These are phyloP conservation scores for Polydesmus complanatus DNA, from an alignment of 2,888 invertebrate species.

Conservation along the genomic window DNA sequence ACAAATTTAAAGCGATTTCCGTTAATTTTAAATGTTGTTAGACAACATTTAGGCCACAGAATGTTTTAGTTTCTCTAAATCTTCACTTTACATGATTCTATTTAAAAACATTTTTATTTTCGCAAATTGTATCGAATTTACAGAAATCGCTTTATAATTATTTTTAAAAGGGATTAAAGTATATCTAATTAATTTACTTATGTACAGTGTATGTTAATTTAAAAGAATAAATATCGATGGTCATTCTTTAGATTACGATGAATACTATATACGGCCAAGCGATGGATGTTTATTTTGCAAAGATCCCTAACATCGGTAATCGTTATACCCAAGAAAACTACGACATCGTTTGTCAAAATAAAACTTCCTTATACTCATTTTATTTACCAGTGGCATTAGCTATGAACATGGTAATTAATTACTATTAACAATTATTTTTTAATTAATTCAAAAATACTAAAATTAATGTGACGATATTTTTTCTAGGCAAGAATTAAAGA, in stretches of 20 bases:
- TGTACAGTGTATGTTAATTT: too few relatives aligned
- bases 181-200: too few relatives aligned
- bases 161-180: too few relatives aligned
- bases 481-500: neutral
- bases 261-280: neutral
- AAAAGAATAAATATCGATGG: too few relatives aligned
- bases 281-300: neutral
- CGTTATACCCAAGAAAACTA: slow-evolving; percentile 67
- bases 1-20: neutral
- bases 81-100: too few relatives aligned
- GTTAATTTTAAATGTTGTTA: too few relatives aligned
- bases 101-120: too few relatives aligned
- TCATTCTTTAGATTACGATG: neutral
- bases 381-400: slow-evolving; percentile 79
- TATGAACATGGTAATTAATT: slow-evolving; percentile 73
- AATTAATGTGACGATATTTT: neutral
- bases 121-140: too few relatives aligned
- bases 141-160: too few relatives aligned
- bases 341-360: slow-evolving; percentile 74
- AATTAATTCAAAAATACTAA: neutral
- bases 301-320: too few relatives aligned
- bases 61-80: too few relatives aligned
- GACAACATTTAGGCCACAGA: too few relatives aligned
- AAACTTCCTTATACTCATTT: slow-evolving; percentile 87
- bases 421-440: neutral